Percentiles rank a stretch among this genome's conserved stretches.
These are phyloP conservation scores for Drosophila aldrichi DNA, from an alignment of 2,888 invertebrate species.

Conservation along the genomic window DNA sequence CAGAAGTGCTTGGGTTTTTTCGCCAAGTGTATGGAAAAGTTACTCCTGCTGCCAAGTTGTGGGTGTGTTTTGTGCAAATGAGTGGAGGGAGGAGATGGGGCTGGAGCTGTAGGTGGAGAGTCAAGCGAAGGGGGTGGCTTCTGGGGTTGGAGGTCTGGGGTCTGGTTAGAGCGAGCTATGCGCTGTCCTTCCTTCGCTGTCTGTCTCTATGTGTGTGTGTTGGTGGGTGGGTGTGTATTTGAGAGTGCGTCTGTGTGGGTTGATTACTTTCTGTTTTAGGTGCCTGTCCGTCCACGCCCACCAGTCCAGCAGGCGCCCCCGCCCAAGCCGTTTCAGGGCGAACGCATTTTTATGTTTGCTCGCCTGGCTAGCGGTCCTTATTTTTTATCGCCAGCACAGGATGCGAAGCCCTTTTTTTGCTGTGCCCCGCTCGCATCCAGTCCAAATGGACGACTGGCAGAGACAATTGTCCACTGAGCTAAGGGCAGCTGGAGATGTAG, in stretches of 20 bases:
- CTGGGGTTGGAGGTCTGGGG: neutral
- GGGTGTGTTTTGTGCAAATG: constrained; percentile 80
- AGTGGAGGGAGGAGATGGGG: constrained; percentile 43
- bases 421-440: neutral
- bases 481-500: neutral
- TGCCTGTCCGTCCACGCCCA: constrained; percentile 63
- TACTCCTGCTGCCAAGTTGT: constrained; percentile 75
- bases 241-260: constrained; percentile 65
- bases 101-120: neutral
- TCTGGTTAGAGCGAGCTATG: constrained; percentile 15
- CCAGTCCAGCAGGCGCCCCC: neutral
- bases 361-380: constrained; percentile 78
- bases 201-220: constrained; percentile 16
- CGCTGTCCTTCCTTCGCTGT: constrained; percentile 28
- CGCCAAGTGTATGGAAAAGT: constrained; percentile 54
- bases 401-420: constrained; percentile 61
- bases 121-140: constrained; percentile 12
- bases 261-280: constrained; percentile 80
- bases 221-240: neutral
- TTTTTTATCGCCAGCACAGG: constrained; percentile 58
- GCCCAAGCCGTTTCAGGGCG: constrained; percentile 47
- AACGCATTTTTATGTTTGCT: constrained; percentile 81
- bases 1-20: neutral
- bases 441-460: constrained; percentile 47
- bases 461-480: constrained; percentile 69